These are phyloP conservation scores for Heliconius ismenius DNA, from an alignment of 2,888 invertebrate genomes.

Conservation along the genomic window DNA sequence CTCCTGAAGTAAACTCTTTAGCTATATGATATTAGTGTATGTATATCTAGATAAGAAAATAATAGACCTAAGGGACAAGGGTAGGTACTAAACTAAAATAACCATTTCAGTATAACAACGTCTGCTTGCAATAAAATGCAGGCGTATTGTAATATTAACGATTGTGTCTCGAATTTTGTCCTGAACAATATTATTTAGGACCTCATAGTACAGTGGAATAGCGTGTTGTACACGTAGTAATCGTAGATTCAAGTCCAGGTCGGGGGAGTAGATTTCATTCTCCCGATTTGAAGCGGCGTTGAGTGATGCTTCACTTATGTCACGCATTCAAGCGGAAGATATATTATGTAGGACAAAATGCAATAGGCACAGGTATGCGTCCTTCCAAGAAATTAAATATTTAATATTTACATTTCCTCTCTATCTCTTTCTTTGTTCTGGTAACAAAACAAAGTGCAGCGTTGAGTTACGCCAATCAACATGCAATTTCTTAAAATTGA, in stretches of 20 bases:
- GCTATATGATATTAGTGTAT: background rate
- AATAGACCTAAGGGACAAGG: background rate
- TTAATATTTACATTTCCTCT: too few relatives aligned
- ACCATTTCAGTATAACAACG: background rate
- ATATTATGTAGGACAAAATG: too few relatives aligned
- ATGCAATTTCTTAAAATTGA: too few relatives aligned
- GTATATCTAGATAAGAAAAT: background rate
- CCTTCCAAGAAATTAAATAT: too few relatives aligned
- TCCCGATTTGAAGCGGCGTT: too few relatives aligned
- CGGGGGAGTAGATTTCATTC: background rate
- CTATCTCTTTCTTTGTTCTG: too few relatives aligned
- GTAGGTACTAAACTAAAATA: constrained; percentile 2
- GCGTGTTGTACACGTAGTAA: background rate
- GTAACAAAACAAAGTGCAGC: too few relatives aligned
- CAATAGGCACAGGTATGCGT: too few relatives aligned
- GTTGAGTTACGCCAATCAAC: too few relatives aligned
- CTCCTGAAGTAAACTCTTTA: background rate
- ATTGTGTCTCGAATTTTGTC: constrained; percentile 40
- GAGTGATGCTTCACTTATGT: too few relatives aligned
- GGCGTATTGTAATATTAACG: constrained; percentile 43
- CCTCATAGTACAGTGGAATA: too few relatives aligned
- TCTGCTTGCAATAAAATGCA: constrained; percentile 42
- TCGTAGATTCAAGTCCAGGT: background rate
- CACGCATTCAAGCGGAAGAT: too few relatives aligned
- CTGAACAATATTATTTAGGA: background rate